These are phyloP conservation scores for Pedicia rivosa DNA, from an alignment of 2,888 invertebrate species.

Conservation along the genomic window DNA sequence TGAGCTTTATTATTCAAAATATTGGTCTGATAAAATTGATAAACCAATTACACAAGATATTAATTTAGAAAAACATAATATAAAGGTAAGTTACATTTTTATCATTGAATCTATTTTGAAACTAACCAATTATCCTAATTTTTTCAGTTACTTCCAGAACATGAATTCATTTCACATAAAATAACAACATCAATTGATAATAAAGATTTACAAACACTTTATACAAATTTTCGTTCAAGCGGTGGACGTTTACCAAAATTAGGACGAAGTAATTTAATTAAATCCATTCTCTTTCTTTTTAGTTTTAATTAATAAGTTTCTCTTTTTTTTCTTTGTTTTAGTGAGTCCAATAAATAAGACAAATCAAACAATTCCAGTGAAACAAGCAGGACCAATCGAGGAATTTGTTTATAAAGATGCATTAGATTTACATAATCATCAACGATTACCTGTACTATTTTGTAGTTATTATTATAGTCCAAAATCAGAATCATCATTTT, in stretches of 20 bases:
- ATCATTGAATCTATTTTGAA: too few species aligned
- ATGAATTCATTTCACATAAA: slow-evolving; percentile 58
- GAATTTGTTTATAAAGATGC: slow-evolving; percentile 41
- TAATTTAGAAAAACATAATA: slow-evolving; percentile 10
- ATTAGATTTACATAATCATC: slow-evolving; percentile 65
- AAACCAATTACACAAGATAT: slow-evolving; percentile 14
- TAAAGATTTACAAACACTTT: slow-evolving; percentile 46
- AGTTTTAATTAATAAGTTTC: slow-evolving; percentile 2
- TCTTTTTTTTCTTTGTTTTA: slow-evolving; percentile 11
- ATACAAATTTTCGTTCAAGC: slow-evolving; percentile 76
- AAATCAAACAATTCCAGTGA: slow-evolving; percentile 14
- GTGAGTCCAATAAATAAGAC: slow-evolving; percentile 21
- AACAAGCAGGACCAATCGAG: slow-evolving; percentile 15
- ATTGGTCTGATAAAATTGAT: slow-evolving; percentile 33
- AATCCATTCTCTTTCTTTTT: neutral
- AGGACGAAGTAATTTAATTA: slow-evolving; percentile 9
- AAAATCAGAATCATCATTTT: slow-evolving; percentile 27
- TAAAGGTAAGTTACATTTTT: too few species aligned
- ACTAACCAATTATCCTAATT: too few species aligned
- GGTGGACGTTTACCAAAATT: slow-evolving; percentile 47
- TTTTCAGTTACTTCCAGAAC: slow-evolving; percentile 39
- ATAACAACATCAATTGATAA: slow-evolving; percentile 49
- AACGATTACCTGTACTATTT: slow-evolving; percentile 73
- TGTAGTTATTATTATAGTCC: slow-evolving; percentile 43
- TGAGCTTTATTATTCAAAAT: slow-evolving; percentile 54